Conservation (phyloP, 1,140 invertebrate genomes). For the Oncopodura yosiiana region DNA sequence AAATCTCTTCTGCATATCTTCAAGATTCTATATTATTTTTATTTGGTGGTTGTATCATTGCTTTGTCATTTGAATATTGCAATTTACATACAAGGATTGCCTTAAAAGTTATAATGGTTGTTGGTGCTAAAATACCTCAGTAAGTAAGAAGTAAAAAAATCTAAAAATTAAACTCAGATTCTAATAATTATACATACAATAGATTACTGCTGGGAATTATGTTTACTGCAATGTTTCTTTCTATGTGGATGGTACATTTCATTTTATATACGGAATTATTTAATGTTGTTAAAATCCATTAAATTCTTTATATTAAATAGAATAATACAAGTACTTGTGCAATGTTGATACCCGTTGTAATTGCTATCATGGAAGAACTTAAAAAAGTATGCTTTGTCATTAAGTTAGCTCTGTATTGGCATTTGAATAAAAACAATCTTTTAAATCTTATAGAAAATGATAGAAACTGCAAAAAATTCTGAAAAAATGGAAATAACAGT, state of each 20-base stretch:
- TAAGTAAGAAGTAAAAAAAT: constrained; percentile 4
- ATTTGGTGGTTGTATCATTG: constrained; percentile 68
- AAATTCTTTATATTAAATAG: not conserved
- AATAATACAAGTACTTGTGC: constrained; percentile 42
- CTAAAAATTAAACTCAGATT: constrained; percentile 2
- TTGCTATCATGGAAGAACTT: constrained; percentile 31
- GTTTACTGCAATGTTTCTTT: constrained; percentile 43
- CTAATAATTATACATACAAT: not conserved
- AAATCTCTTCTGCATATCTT: constrained; percentile 26
- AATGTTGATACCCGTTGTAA: constrained; percentile 39
- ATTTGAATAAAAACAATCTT: not conserved
- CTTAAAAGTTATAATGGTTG: constrained; percentile 61
- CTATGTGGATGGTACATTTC: constrained; percentile 47
- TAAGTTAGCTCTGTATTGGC: not conserved
- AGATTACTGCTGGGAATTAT: constrained; percentile 44
- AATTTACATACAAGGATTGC: constrained; percentile 76
- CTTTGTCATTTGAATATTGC: constrained; percentile 73
- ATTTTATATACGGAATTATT: constrained; percentile 13
- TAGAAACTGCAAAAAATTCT: constrained; percentile 12
- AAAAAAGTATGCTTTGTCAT: constrained; percentile 11
- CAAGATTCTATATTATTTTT: constrained; percentile 43
- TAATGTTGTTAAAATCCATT: not conserved
- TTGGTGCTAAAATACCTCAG: constrained; percentile 47
- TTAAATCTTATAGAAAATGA: not conserved
- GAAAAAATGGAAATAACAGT: not conserved